Base-by-base conservation (phyloP, 2,113 vertebrate species). In the Circaetus gallicus region DNA sequence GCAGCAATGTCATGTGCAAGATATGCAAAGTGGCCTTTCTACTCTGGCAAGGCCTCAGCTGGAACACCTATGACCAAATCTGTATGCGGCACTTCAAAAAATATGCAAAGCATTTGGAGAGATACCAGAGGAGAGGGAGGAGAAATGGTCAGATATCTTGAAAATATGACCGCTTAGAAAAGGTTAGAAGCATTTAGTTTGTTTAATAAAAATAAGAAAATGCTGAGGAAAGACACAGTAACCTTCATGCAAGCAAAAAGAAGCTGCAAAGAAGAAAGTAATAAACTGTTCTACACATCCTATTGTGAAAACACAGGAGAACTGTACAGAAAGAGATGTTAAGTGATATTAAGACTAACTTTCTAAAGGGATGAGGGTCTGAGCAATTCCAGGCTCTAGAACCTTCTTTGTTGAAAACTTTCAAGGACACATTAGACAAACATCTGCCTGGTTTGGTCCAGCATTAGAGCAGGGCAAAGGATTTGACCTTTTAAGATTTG, bases 1-100 rank as follows among this genome's bases (percentile, higher is more conserved):
- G 61, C 78, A 66, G 11, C 73, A 93, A 53, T 29, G 87, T 97
- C 95, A 95, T 31, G 43, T 91, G 78, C 53, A 21, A 92, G 96
- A 88, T 91, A 77, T 10, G 28, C 49, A 31, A 58, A 90, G 90
- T 90, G 95, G 62, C 84, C 84, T 85, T 90, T 94, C 70, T 70
- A 87, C 61, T 20, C 40, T 82, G 95, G 81, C 93, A 40, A 42
- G 45, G 31, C 34, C 61, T 94, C 36, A 31, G 43, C 69, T 87
- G 84, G 25, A 72, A 38, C n/a, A 24, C 13, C 0, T 0, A 21
- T 50, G 77, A 21, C 80, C 95, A 76, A 59, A 91, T 78, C 77
- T 31, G 42, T 22, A 5, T 2, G 4, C 0, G 2, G 66, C 73
- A 14, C 93, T 93, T 94, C 73, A 82, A 29, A 36, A 90, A 85